Percentiles rank a stretch among this genome's conserved stretches.
Evolutionary conservation across 1,140 invertebrate species (phyloP).

Genomic region (Drosophila nikananu): DNA sequence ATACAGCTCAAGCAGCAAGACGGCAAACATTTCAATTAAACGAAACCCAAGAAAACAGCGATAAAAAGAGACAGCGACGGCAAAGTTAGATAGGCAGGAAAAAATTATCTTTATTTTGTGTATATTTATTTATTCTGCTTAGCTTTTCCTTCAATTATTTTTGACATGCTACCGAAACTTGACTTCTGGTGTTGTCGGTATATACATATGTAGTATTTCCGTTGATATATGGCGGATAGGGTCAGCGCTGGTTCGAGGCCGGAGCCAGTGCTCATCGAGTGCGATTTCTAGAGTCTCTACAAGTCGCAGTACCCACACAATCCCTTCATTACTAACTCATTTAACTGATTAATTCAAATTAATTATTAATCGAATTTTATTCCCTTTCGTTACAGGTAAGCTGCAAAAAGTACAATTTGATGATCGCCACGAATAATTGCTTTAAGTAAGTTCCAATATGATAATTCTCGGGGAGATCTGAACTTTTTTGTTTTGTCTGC

Average conservation of each 20-base stretch:
- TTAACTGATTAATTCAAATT: conserved; percentile 6
- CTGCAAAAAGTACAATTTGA: not conserved
- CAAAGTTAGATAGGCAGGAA: conserved; percentile 16
- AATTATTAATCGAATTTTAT: conserved; percentile 17
- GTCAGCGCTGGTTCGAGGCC: conserved; percentile 14
- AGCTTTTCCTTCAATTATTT: conserved; percentile 42
- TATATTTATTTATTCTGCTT: conserved; percentile 24
- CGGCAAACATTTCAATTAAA: conserved; percentile 45
- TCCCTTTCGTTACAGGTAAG: conserved; percentile 34
- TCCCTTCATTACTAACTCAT: conserved; percentile 8
- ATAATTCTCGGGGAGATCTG: conserved; percentile 23
- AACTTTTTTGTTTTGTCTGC: conserved; percentile 21
- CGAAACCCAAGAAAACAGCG: conserved; percentile 24
- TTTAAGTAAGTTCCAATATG: conserved; percentile 19
- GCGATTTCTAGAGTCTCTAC: not conserved
- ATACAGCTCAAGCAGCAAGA: conserved; percentile 13
- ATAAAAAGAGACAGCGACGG: conserved; percentile 9
- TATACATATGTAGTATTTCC: not conserved
- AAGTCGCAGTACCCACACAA: not conserved
- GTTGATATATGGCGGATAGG: conserved; percentile 27
- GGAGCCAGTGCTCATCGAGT: not conserved
- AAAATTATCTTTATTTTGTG: conserved; percentile 45
- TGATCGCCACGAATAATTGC: not conserved
- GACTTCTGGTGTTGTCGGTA: conserved; percentile 36
- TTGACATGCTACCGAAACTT: conserved; percentile 41